Base-by-base conservation (phyloP, 1,140 invertebrate species). In the Drosophila ercepeae region DNA sequence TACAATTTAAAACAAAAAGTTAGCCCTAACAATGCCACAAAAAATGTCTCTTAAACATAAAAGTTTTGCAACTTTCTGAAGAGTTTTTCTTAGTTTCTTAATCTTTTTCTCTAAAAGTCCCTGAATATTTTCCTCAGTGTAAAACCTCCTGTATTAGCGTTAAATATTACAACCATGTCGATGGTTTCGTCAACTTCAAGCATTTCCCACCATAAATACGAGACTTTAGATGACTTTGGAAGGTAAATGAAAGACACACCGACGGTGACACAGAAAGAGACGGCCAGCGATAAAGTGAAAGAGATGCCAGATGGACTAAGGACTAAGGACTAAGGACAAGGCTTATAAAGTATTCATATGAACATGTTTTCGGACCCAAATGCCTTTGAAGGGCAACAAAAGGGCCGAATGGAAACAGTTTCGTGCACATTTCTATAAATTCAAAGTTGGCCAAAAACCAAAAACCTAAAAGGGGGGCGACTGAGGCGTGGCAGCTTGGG, bases 271-370 rank as follows among this genome's bases (percentile, higher is more conserved):
- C 5, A 11, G 42, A 57, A 14, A 55, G 34, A 57, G 29, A 46
- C 11, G 13, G 23, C 5, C 9, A 34, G 42, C 19, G 41, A 60
- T 27, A 41, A 7, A 27, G 14, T 50, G 13, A 9, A 14, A 68
- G 9, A 45, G 16, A 36, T 16, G 32, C 32, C 44, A n/a, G 29
- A 8, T 3, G 11, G 29, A 11, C 3, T 1, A 9, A 2, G 9
- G 4, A 32, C 9, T 11, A 32, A 32, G 29, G 29, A 9, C n/a
- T 32, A 55, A 70, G 55, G 58, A 63, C 57, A 64, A 65, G 67
- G 61, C 76, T 88, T 86, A 88, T 86, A 86, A 86, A 88, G 84
- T 77, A 86, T 86, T 86, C 82, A 86, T 86, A 81, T 70, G 77
- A 49, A 86, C 72, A 81, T 88, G 82, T 70, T 32, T 67, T n/a